A percentile compares a stretch with the other conserved stretches of the same genome.
phyloP scores from a whole-genome alignment of 2,113 vertebrate species.

The Atractosteus spatula region DNA sequence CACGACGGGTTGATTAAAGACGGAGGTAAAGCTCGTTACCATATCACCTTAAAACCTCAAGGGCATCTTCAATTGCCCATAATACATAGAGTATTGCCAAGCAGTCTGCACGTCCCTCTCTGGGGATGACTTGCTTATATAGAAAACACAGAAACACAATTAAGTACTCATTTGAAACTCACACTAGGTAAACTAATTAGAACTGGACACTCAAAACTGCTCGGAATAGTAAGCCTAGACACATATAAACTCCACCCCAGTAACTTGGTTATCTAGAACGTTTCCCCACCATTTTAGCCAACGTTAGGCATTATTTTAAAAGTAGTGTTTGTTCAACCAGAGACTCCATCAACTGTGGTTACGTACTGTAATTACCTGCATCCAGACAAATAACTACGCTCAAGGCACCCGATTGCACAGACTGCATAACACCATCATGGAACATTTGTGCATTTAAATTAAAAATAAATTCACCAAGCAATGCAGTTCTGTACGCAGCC shows the following conservation, averaged over 20 bases:
- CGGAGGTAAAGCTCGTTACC: not conserved
- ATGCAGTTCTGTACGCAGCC: not conserved
- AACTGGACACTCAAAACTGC: not conserved
- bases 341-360: not conserved
- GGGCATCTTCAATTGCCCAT: slow-evolving; percentile 1
- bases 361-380: slow-evolving; percentile 9
- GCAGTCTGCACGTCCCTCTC: not conserved
- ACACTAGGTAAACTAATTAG: not conserved
- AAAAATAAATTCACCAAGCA: not conserved
- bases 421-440: not conserved
- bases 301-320: not conserved
- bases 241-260: not conserved
- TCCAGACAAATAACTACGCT: not conserved
- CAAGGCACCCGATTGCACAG: not conserved
- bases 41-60: not conserved
- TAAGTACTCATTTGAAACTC: not conserved
- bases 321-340: slow-evolving; percentile 9
- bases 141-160: not conserved
- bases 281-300: slow-evolving; percentile 12
- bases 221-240: not conserved
- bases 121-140: not conserved
- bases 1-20: not conserved
- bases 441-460: slow-evolving; percentile 6
- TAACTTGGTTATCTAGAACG: not conserved
- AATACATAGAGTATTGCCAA: not conserved